These are phyloP conservation scores for Pseudeuparius sepicola DNA, from an alignment of 2,888 invertebrate genomes.

Conservation along the genomic window DNA sequence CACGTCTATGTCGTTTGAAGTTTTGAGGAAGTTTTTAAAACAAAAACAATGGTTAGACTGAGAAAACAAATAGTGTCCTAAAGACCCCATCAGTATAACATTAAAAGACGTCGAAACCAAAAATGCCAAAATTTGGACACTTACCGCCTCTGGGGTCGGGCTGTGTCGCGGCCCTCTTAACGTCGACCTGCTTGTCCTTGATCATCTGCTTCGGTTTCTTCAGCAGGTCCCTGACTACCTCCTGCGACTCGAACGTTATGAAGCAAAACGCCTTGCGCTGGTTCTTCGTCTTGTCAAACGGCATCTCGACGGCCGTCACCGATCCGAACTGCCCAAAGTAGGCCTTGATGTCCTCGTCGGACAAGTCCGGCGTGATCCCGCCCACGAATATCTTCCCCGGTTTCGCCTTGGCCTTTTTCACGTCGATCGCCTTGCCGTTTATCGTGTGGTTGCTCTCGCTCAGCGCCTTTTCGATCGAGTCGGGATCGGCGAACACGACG, in stretches of 20 bases:
- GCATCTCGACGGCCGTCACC: slow-evolving; percentile 21
- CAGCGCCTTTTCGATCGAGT: slow-evolving; percentile 10
- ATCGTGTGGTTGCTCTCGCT: slow-evolving; percentile 19
- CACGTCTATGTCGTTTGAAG: too few species aligned
- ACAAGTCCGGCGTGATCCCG: slow-evolving; percentile 21
- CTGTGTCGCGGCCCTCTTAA: slow-evolving; percentile 21
- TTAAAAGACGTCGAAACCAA: too few species aligned
- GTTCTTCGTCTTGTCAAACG: slow-evolving; percentile 22
- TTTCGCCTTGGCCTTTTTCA: slow-evolving; percentile 22
- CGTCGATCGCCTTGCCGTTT: slow-evolving; percentile 20
- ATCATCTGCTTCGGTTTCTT: slow-evolving; percentile 21
- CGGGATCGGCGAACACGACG: slow-evolving; percentile 15
- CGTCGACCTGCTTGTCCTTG: slow-evolving; percentile 21
- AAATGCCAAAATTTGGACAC: too few species aligned
- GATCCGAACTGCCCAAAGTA: slow-evolving; percentile 20
- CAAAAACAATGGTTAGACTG: too few species aligned
- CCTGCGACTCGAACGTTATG: slow-evolving; percentile 20
- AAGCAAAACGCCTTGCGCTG: slow-evolving; percentile 21
- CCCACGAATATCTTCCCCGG: slow-evolving; percentile 22
- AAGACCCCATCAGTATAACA: too few species aligned
- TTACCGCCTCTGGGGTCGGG: too few species aligned
- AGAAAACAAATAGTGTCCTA: too few species aligned
- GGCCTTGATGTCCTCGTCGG: slow-evolving; percentile 20
- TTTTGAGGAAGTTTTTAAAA: too few species aligned
- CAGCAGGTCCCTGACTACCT: slow-evolving; percentile 18